phyloP scores from a whole-genome alignment of 2,113 vertebrate genomes.

The Platichthys flesus region DNA sequence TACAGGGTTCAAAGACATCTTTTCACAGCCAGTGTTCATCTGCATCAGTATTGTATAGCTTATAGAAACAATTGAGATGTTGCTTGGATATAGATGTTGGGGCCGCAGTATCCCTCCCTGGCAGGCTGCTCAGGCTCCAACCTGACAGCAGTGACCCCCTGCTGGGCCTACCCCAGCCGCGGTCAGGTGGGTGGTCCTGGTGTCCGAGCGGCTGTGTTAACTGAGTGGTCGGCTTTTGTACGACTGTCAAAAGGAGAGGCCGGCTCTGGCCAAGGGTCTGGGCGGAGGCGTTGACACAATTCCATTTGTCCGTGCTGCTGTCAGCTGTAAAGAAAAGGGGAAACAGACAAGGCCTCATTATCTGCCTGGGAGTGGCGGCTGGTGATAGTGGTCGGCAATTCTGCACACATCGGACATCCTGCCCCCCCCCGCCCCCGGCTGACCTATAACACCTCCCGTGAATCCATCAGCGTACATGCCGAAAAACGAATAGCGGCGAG shows the following conservation, averaged over 20 bases:
- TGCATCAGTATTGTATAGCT: background rate
- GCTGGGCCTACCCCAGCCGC: constrained; percentile 4
- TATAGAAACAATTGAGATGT: background rate
- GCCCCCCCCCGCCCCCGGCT: constrained; percentile 46
- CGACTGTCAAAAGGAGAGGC: constrained; percentile 58
- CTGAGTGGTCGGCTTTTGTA: constrained; percentile 77
- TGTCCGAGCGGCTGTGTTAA: constrained; percentile 39
- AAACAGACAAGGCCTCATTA: constrained; percentile 68
- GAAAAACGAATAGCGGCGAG: constrained; percentile 1
- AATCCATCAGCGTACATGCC: constrained; percentile 42
- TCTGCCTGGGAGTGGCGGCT: constrained; percentile 49
- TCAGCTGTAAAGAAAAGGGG: constrained; percentile 75
- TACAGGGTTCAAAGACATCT: constrained; percentile 13
- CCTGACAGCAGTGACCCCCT: constrained; percentile 46
- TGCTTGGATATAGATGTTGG: constrained; percentile 5
- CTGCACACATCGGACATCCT: constrained; percentile 69
- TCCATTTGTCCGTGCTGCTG: constrained; percentile 77
- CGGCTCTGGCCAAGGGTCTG: constrained; percentile 55
- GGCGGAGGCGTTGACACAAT: constrained; percentile 66
- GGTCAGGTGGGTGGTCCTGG: constrained; percentile 74
- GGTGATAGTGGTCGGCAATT: constrained; percentile 48
- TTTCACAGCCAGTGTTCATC: constrained; percentile 24
- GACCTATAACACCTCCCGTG: constrained; percentile 45
- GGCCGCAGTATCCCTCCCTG: constrained; percentile 11
- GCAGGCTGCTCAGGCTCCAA: constrained; percentile 36